Conservation (phyloP, 2,797 vertebrate genomes). For the Megalops cyprinoides region DNA sequence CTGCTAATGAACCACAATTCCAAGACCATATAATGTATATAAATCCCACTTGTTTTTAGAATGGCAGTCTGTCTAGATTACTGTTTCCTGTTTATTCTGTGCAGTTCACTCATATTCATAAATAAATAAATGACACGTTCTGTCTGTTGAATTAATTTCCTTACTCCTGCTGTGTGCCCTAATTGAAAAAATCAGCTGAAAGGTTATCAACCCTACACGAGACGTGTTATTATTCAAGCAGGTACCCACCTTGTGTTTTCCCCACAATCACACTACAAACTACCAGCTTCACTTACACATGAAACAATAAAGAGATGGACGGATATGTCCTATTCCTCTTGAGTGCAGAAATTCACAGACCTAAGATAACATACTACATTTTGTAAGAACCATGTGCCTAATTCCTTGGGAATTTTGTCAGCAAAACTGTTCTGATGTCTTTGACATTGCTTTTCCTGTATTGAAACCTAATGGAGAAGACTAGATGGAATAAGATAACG, state of each 20-base stretch:
- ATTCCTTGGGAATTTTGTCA: too few species aligned
- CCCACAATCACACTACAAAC: slow-evolving; percentile 21
- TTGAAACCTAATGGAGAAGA: too few species aligned
- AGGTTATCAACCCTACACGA: slow-evolving; percentile 70
- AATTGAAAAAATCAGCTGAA: slow-evolving; percentile 78
- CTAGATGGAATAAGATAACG: too few species aligned
- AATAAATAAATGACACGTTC: slow-evolving; percentile 72
- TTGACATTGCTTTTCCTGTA: too few species aligned
- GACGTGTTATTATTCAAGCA: slow-evolving; percentile 63
- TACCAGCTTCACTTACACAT: slow-evolving; percentile 21
- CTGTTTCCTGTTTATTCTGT: slow-evolving; percentile 58
- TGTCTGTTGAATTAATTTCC: slow-evolving; percentile 67
- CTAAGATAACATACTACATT: not conserved
- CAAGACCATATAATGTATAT: too few species aligned
- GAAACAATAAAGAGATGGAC: slow-evolving; percentile 23
- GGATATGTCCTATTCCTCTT: slow-evolving; percentile 19
- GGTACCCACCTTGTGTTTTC: slow-evolving; percentile 46
- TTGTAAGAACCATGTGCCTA: too few species aligned
- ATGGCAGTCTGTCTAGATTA: slow-evolving; percentile 30
- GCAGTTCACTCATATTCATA: slow-evolving; percentile 58
- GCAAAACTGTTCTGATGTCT: too few species aligned
- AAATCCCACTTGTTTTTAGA: not conserved
- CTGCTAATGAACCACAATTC: too few species aligned
- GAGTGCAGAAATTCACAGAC: slow-evolving; percentile 4
- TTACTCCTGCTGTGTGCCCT: slow-evolving; percentile 74